phyloP scores from a whole-genome alignment of 2,797 vertebrate species.

The Bufotes viridis region DNA sequence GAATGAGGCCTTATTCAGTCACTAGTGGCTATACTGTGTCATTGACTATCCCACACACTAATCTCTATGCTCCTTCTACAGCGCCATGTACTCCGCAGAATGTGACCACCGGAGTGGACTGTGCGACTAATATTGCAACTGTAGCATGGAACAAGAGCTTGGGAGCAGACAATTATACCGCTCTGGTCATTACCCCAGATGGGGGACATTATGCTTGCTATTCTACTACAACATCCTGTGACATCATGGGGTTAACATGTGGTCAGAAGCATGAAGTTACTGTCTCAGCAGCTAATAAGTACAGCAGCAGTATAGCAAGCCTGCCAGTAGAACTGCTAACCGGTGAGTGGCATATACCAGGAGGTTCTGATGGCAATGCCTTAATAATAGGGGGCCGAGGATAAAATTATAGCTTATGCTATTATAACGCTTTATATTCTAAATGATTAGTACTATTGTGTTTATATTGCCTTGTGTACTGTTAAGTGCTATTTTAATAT shows the following conservation, averaged over 20 bases:
- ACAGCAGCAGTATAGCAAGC: constrained; percentile 68
- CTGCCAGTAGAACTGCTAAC: constrained; percentile 15
- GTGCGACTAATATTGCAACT: constrained; percentile 74
- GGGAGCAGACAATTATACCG: constrained; percentile 69
- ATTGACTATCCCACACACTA: neutral
- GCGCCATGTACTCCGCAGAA: constrained; percentile 77
- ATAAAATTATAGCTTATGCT: neutral
- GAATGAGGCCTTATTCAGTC: too few species aligned
- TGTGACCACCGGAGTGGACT: constrained; percentile 71
- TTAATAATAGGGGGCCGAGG: neutral
- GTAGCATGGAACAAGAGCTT: constrained; percentile 74
- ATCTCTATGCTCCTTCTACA: constrained; percentile 62
- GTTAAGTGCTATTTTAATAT: too few species aligned
- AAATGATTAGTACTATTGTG: neutral
- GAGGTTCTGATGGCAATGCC: neutral
- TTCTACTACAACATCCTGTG: constrained; percentile 69
- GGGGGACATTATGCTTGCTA: constrained; percentile 67
- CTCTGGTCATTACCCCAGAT: constrained; percentile 66
- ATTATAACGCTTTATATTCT: neutral
- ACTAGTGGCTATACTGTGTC: too few species aligned
- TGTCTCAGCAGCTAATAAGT: constrained; percentile 69
- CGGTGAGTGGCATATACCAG: neutral
- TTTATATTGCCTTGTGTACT: too few species aligned
- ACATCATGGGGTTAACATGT: constrained; percentile 74
- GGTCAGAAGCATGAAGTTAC: constrained; percentile 72